Evolutionary conservation across 2,888 invertebrate species (phyloP), one percentile per base, ranked within the genome.

Genomic region (Troides aeacus): DNA sequence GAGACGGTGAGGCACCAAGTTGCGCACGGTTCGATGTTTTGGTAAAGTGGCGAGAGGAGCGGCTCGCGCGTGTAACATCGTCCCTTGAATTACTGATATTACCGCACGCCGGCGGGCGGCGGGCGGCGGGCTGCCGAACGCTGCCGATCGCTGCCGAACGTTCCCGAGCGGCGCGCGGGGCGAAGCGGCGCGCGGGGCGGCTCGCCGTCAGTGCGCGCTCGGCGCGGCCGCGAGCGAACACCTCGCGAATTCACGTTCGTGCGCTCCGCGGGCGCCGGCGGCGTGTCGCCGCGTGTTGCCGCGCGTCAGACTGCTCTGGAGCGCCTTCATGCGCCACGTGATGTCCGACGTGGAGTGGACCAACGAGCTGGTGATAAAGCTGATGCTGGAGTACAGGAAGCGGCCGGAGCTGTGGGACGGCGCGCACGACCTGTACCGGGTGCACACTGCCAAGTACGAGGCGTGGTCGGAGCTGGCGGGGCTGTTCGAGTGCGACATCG

Each of bases 341-440:
- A 86, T 86, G 86, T 63, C 76, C 0, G 88, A 86, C 18, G 69
- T 84, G 1, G 88, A 87, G 64, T 91, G 92, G 92, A 85, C 86
- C 5, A 82, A 81, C 72, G 80, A 84, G 2, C 74, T 84, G n/a
- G 82, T 84, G 4, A 79, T 87, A 17, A 78, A 79, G 0, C 74
- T 92, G 56, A 77, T 91, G 36, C 75, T 83, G 10, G 87, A 88
- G 71, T 92, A 90, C 71, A 77, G 76, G 36, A 78, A 78, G 24
- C 76, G 78, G 2, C 85, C 85, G 0, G 82, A 85, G 73, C 73
- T 92, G 2, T 92, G 92, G 92, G 85, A 91, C 74, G 75, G 72
- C 2, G 64, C 72, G 0, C 81, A 90, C 71, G 82, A 83, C 10
- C 23, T 83, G 69, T 88, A 84, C 74, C 73, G 89, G 12, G 81